Percentiles rank a stretch among this genome's conserved stretches.
These are phyloP conservation scores for Zootoca vivipara DNA, from an alignment of 2,113 vertebrate species.

Conservation along the genomic window DNA sequence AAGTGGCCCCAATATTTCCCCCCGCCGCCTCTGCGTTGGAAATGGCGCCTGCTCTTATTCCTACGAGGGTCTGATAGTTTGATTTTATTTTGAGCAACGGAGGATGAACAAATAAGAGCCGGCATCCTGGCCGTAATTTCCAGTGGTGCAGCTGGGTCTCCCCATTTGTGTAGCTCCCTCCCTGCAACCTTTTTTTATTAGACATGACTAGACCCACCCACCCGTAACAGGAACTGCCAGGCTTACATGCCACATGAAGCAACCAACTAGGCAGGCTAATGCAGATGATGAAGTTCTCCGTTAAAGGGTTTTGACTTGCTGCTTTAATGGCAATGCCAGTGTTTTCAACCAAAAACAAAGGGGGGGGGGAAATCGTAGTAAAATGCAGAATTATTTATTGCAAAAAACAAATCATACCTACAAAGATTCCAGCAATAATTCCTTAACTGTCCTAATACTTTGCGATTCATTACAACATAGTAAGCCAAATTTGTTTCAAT, in stretches of 20 bases:
- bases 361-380: background rate
- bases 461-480: no score
- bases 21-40: background rate
- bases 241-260: background rate
- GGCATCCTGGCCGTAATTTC: fast-evolving
- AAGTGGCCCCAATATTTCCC: background rate
- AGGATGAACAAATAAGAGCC: fast-evolving
- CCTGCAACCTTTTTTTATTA: no score
- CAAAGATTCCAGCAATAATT: no score
- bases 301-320: background rate
- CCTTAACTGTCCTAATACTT: no score
- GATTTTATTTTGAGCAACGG: background rate
- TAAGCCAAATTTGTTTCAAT: no score
- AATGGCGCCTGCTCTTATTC: background rate
- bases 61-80: background rate
- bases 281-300: background rate
- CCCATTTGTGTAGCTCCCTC: background rate
- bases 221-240: fast-evolving
- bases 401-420: no score
- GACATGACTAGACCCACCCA: background rate
- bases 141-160: background rate
- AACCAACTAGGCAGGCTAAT: background rate
- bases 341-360: background rate
- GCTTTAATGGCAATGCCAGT: fast-evolving
- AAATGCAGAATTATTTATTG: no score